Base-by-base conservation (phyloP, 2,797 vertebrate genomes). In the Falco concolor region DNA sequence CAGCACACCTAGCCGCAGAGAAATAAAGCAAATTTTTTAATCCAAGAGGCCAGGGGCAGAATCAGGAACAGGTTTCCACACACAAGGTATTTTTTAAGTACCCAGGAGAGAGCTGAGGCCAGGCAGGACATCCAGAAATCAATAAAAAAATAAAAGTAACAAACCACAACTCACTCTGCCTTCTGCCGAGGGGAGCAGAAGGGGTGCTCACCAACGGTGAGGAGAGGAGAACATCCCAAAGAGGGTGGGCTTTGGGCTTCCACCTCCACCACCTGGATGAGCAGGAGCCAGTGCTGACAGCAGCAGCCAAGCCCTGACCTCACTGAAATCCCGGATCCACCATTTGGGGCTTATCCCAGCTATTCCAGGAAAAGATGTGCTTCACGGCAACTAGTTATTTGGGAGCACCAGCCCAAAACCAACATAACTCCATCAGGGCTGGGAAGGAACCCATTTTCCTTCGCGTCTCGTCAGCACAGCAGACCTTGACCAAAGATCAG, bases 1-100 rank as follows among this genome's bases (percentile, higher is more conserved):
- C 69, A 64, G 56, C 7, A 4, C 12, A 5, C 60, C n/a, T 3
- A 8, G 36, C 21, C 28, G 4, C 4, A 0, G 23, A 32, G 79
- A 54, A 36, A 69, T 6, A 12, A 20, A 53, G 47, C 7, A 1
- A 3, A 2, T 5, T 23, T 23, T n/a, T 25, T 19, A 68, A 30
- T 13, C n/a, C 42, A 49, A 7, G 57, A 42, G 57, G 49, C 23
- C 10, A 9, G 13, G 5, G 67, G 68, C 15, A 45, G 61, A 42
- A 61, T 3, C 11, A 30, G 52, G 36, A 30, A 16, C 15, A 20
- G 22, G 53, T 40, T 64, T 52, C 44, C 50, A 6, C 0, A 0
- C 23, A 34, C 27, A 3, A 38, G 25, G 22, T 6, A 7, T 34
- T 44, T 44, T 28, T 23, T 8, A 21, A n/a, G 32, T 9, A 13